Conservation (phyloP, 2,888 invertebrate species). For the Operophtera brumata region DNA sequence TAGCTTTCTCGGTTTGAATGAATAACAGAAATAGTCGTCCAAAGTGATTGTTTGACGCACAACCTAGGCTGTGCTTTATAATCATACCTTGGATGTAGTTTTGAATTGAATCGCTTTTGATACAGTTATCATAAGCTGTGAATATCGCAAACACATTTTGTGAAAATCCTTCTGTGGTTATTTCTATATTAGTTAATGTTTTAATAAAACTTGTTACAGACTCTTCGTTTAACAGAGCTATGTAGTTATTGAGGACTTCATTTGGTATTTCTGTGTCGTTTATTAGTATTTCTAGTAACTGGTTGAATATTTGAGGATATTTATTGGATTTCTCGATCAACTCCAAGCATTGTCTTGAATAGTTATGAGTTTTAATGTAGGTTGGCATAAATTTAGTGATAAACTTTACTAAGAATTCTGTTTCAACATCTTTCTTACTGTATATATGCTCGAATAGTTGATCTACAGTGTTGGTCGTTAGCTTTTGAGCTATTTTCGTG, state of each 20-base stretch:
- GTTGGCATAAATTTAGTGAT: constrained; percentile 44
- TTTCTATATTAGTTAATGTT: constrained; percentile 38
- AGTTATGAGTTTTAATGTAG: constrained; percentile 44
- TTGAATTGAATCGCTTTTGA: constrained; percentile 46
- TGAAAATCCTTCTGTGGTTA: constrained; percentile 44
- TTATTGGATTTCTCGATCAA: constrained; percentile 46
- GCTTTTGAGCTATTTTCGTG: constrained; percentile 39
- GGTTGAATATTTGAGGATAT: constrained; percentile 39
- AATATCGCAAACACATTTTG: constrained; percentile 51
- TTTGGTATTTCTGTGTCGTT: constrained; percentile 45
- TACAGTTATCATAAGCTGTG: constrained; percentile 51
- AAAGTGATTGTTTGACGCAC: constrained; percentile 49
- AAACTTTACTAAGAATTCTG: constrained; percentile 39
- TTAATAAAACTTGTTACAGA: constrained; percentile 41
- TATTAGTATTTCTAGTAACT: constrained; percentile 42
- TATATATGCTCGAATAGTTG: constrained; percentile 48
- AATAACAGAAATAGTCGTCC: constrained; percentile 53
- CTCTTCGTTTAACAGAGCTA: constrained; percentile 36
- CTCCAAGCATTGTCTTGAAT: constrained; percentile 47
- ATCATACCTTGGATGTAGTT: constrained; percentile 44
- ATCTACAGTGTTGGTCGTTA: constrained; percentile 42
- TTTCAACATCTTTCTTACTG: constrained; percentile 27
- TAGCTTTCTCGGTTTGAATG: constrained; percentile 48
- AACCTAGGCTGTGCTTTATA: constrained; percentile 33
- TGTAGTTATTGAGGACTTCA: constrained; percentile 50